phyloP scores from a whole-genome alignment of 2,888 invertebrate genomes.

The Mallateleia sp. region DNA sequence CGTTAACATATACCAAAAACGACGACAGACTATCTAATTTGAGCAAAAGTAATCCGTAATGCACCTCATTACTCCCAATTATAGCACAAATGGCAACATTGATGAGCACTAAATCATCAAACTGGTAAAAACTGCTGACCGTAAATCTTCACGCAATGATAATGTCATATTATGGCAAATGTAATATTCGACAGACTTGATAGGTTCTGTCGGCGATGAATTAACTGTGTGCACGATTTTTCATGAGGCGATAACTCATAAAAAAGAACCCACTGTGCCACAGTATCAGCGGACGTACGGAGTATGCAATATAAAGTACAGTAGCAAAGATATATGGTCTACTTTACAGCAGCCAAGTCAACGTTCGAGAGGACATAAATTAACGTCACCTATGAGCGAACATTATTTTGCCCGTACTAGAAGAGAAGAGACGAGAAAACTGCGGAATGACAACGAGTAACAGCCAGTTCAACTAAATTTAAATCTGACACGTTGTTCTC shows the following conservation, averaged over 20 bases:
- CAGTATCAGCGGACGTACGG: conserved; percentile 47
- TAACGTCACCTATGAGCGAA: conserved; percentile 67
- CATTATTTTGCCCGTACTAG: conserved; percentile 30
- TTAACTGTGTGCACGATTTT: conserved; percentile 82
- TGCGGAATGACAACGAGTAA: conserved; percentile 43
- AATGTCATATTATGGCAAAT: conserved; percentile 49
- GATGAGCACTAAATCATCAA: conserved; percentile 47
- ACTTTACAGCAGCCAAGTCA: conserved; percentile 83
- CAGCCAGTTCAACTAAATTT: conserved; percentile 60
- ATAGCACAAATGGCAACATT: conserved; percentile 5
- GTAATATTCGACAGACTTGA: conserved; percentile 34
- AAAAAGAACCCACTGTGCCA: conserved; percentile 46
- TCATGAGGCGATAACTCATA: conserved; percentile 82
- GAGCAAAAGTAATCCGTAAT: not conserved
- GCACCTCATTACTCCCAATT: conserved; percentile 5
- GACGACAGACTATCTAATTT: too few species aligned
- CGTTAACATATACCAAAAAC: too few species aligned
- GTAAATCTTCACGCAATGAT: conserved; percentile 27
- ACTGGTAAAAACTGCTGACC: conserved; percentile 12
- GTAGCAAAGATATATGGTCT: conserved; percentile 85
- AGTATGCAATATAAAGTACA: conserved; percentile 67
- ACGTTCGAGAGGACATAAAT: conserved; percentile 83
- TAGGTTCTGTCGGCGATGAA: conserved; percentile 77
- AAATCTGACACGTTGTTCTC: conserved; percentile 60
- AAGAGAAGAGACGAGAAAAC: conserved; percentile 28